Evolutionary conservation across 2,888 invertebrate genomes (phyloP).

Genomic region (Xylota sylvarum): DNA sequence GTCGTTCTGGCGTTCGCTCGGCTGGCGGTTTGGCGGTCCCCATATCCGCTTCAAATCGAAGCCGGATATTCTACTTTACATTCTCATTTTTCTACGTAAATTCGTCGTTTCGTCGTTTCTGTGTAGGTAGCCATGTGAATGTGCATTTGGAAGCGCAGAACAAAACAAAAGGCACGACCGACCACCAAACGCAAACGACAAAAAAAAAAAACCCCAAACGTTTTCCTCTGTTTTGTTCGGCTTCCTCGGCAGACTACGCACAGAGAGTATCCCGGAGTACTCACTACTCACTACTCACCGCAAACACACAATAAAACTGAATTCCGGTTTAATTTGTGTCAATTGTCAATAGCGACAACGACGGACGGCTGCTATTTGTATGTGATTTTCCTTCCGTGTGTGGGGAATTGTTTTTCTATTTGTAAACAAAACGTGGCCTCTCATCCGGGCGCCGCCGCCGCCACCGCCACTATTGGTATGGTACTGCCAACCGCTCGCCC

Average conservation of each 20-base stretch:
- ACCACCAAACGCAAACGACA: slow-evolving; percentile 39
- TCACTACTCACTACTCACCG: no score
- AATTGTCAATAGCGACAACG: slow-evolving; percentile 67
- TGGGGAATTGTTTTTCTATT: slow-evolving; percentile 64
- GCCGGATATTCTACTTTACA: slow-evolving; percentile 83
- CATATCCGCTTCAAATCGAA: slow-evolving; percentile 76
- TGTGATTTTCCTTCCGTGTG: slow-evolving; percentile 68
- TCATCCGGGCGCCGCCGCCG: slow-evolving; percentile 59
- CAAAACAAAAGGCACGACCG: slow-evolving; percentile 44
- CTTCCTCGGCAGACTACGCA: slow-evolving; percentile 16
- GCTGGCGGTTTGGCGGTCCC: slow-evolving; percentile 25
- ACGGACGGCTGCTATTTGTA: slow-evolving; percentile 51
- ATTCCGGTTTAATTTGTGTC: slow-evolving; percentile 77
- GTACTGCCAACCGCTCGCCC: neutral
- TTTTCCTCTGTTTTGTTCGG: slow-evolving; percentile 65
- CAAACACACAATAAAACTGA: slow-evolving; percentile 56
- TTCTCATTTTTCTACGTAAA: slow-evolving; percentile 79
- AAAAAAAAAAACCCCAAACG: slow-evolving; percentile 26
- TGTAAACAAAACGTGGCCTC: slow-evolving; percentile 65
- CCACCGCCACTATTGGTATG: neutral
- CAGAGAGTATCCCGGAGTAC: slow-evolving; percentile 19
- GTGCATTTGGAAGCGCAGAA: slow-evolving; percentile 39
- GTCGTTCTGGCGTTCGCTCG: slow-evolving; percentile 11
- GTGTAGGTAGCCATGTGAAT: slow-evolving; percentile 39
- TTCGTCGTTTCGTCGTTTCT: slow-evolving; percentile 38